A percentile compares a stretch with the other conserved stretches of the same genome.
Evolutionary conservation across 2,797 vertebrate species (phyloP).

Genomic region (Cetoscarus ocellatus): DNA sequence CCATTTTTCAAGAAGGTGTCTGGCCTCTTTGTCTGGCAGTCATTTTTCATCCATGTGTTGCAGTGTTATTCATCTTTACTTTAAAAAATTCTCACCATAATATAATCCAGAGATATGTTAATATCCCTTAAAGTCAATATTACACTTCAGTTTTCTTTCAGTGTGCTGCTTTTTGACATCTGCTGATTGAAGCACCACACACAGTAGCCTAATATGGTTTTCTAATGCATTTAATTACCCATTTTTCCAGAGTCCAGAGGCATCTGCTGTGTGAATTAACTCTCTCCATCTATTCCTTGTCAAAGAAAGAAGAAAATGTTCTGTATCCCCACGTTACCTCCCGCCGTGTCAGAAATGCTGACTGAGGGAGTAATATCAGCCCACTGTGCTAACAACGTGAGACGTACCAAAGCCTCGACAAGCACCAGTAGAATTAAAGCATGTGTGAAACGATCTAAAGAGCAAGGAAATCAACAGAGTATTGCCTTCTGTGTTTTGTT

Average conservation of each 20-base stretch:
- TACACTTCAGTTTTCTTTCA: conserved; percentile 15
- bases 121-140: conserved; percentile 44
- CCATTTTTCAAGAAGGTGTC: conserved; percentile 63
- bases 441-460: conserved; percentile 28
- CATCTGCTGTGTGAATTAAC: conserved; percentile 79
- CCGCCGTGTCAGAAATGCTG: conserved; percentile 67
- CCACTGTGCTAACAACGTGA: conserved; percentile 60
- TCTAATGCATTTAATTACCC: conserved; percentile 59
- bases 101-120: conserved; percentile 27
- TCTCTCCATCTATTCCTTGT: conserved; percentile 52
- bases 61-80: conserved; percentile 50
- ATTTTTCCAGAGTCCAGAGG: conserved; percentile 27
- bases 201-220: conserved; percentile 51
- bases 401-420: conserved; percentile 54
- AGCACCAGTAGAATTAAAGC: conserved; percentile 57
- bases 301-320: conserved; percentile 62
- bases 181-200: conserved; percentile 22
- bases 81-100: conserved; percentile 31
- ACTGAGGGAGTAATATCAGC: conserved; percentile 58
- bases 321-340: conserved; percentile 60
- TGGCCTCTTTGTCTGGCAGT: conserved; percentile 53
- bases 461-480: not conserved
- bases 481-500: too few relatives aligned
- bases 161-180: conserved; percentile 10
- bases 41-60: conserved; percentile 41